phyloP scores from a whole-genome alignment of 2,888 invertebrate species.

The Labia minor region DNA sequence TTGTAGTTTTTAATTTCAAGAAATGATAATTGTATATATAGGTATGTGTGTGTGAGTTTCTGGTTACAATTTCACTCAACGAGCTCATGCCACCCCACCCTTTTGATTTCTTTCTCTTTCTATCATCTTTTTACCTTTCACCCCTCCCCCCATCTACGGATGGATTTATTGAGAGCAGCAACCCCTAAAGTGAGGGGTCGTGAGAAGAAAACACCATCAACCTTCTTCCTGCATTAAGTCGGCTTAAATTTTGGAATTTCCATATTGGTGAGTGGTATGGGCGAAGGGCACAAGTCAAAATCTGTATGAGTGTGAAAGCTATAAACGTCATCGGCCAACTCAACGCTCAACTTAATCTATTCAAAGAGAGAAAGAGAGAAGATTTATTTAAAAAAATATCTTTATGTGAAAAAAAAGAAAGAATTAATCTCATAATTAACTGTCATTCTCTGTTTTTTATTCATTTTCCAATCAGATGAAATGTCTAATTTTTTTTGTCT shows the following conservation, averaged over 20 bases:
- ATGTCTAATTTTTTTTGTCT: not conserved
- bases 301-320: not conserved
- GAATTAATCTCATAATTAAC: not conserved
- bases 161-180: not conserved
- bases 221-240: conserved; percentile 4
- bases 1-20: not conserved
- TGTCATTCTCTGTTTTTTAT: too few relatives aligned
- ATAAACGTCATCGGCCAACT: not conserved
- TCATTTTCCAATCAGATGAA: not conserved
- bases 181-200: not conserved
- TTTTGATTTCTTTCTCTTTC: too few relatives aligned
- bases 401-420: too few relatives aligned
- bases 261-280: too few relatives aligned
- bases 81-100: not conserved
- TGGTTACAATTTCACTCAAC: not conserved
- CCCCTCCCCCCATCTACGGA: too few relatives aligned
- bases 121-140: too few relatives aligned
- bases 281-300: conserved; percentile 3
- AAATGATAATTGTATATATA: not conserved
- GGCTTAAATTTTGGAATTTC: not conserved
- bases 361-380: not conserved
- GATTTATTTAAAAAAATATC: not conserved
- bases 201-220: conserved; percentile 13
- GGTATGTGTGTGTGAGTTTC: not conserved
- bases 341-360: conserved; percentile 13